These are phyloP conservation scores for Bryconaethiops microstoma DNA, from an alignment of 2,797 vertebrate genomes.

Conservation along the genomic window DNA sequence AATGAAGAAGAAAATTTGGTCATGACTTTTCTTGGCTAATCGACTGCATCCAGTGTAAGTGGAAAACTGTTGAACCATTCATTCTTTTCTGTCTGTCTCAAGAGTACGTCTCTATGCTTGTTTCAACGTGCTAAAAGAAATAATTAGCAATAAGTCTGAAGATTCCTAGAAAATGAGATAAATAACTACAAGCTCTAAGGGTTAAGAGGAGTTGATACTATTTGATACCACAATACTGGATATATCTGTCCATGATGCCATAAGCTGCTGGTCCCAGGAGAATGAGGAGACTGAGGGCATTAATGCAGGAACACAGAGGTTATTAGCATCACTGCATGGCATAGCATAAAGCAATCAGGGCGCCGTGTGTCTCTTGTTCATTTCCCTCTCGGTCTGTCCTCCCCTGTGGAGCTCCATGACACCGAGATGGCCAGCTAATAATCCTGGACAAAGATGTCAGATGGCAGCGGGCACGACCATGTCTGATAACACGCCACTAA, in stretches of 20 bases:
- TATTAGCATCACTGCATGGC: constrained; percentile 81
- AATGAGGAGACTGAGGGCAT: constrained; percentile 75
- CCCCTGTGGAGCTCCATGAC: constrained; percentile 70
- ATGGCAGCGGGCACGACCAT: constrained; percentile 66
- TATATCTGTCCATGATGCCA: constrained; percentile 12
- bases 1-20: no score
- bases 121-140: not conserved
- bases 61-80: no score
- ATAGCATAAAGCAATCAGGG: constrained; percentile 81
- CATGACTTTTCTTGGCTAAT: no score
- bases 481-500: constrained; percentile 66
- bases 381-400: constrained; percentile 71
- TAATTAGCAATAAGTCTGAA: not conserved
- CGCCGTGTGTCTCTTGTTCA: constrained; percentile 71
- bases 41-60: no score
- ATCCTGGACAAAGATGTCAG: constrained; percentile 76
- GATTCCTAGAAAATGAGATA: not conserved
- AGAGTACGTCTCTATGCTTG: not conserved
- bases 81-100: no score
- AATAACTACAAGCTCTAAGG: not conserved
- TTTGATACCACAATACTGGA: constrained; percentile 7
- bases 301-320: constrained; percentile 84
- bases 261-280: constrained; percentile 25
- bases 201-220: not conserved
- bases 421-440: constrained; percentile 79